Conservation (phyloP, 2,888 invertebrate species). For the Serripes groenlandicus region DNA sequence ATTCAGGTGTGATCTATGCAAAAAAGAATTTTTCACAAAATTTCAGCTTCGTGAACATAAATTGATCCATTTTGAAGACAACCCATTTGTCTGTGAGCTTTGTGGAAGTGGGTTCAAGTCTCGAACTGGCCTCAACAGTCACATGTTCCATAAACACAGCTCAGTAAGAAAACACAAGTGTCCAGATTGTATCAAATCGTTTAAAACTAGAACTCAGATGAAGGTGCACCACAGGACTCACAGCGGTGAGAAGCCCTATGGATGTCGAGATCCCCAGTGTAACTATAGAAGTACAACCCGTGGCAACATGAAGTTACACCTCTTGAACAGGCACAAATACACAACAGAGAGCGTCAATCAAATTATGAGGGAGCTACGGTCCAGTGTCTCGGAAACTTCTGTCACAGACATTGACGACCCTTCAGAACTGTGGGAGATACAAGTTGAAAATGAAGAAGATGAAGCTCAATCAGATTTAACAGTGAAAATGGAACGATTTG, state of each 20-base stretch:
- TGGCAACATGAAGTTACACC: conserved; percentile 80
- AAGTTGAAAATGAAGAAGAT: not conserved
- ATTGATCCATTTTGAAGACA: conserved; percentile 76
- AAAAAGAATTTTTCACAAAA: conserved; percentile 80
- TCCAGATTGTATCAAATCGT: conserved; percentile 75
- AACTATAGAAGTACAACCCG: conserved; percentile 78
- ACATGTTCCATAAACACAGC: conserved; percentile 80
- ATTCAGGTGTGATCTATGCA: conserved; percentile 80
- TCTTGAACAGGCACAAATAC: conserved; percentile 74
- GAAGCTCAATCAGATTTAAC: not conserved
- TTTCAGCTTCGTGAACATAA: conserved; percentile 80
- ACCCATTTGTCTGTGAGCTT: conserved; percentile 78
- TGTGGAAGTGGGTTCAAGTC: conserved; percentile 80
- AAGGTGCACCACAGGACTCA: conserved; percentile 79
- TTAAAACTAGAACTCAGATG: conserved; percentile 80
- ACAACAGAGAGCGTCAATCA: conserved; percentile 62
- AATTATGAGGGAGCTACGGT: conserved; percentile 65
- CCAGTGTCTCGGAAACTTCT: not conserved
- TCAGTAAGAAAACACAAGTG: conserved; percentile 75
- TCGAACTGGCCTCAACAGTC: conserved; percentile 78
- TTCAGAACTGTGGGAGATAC: too few relatives aligned
- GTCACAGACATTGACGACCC: not conserved
- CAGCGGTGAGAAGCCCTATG: conserved; percentile 79
- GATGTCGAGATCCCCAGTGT: conserved; percentile 74
- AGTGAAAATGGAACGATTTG: conserved; percentile 10